Percentiles rank a stretch among this genome's conserved stretches.
phyloP scores from a whole-genome alignment of 2,797 vertebrate genomes.

The Cyclopterus lumpus region DNA sequence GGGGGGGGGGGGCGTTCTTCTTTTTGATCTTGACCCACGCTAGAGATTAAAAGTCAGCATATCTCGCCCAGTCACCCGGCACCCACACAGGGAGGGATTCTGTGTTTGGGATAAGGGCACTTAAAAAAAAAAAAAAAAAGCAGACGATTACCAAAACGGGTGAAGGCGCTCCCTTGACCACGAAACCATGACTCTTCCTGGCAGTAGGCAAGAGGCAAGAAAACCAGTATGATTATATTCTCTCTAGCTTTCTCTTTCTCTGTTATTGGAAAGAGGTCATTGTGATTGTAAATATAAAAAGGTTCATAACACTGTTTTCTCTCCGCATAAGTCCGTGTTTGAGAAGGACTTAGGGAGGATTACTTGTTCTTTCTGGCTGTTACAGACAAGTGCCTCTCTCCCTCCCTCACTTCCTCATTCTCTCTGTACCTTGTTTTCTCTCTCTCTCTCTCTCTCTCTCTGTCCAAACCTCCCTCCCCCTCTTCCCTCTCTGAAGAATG shows the following conservation, averaged over 20 bases:
- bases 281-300: conserved; percentile 20
- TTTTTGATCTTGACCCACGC: neutral
- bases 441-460: conserved; percentile 24
- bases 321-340: conserved; percentile 31
- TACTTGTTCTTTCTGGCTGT: conserved; percentile 55
- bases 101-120: neutral
- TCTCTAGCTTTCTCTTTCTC: neutral
- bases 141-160: neutral
- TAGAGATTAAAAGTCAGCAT: neutral
- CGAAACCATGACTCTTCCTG: neutral
- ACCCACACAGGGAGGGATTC: neutral
- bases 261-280: neutral
- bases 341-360: conserved; percentile 56
- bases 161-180: neutral
- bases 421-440: conserved; percentile 33
- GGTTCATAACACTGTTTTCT: neutral
- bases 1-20: neutral
- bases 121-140: neutral
- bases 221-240: neutral
- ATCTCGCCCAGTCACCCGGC: neutral
- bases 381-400: conserved; percentile 47
- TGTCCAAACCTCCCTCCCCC: conserved; percentile 32
- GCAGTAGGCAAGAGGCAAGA: no score
- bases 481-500: conserved; percentile 75
- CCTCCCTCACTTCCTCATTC: conserved; percentile 57